Conservation (phyloP, 2,888 invertebrate genomes). For the Catonia carolina region DNA sequence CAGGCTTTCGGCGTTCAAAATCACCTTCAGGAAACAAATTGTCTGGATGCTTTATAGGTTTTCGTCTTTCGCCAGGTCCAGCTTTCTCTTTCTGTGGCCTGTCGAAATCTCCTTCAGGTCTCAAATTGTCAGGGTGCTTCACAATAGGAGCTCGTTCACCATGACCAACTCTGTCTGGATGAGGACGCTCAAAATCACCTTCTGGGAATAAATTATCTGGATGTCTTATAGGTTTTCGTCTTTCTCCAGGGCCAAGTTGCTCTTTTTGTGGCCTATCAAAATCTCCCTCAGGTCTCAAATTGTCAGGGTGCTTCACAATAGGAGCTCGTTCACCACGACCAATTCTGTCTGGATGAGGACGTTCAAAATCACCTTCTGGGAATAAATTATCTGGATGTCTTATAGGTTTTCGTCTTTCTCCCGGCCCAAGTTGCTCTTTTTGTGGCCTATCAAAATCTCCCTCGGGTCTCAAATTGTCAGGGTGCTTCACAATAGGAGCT, state of each 20-base stretch:
- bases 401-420: conserved; percentile 40
- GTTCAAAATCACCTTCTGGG: conserved; percentile 50
- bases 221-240: conserved; percentile 38
- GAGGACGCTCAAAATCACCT: conserved; percentile 37
- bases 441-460: conserved; percentile 37
- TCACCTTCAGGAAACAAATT: conserved; percentile 54
- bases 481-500: conserved; percentile 38
- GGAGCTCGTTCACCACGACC: conserved; percentile 45
- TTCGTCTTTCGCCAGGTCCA: conserved; percentile 45
- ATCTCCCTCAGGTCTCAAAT: conserved; percentile 34
- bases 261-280: conserved; percentile 32
- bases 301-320: conserved; percentile 43
- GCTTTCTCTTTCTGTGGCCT: conserved; percentile 37
- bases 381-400: conserved; percentile 48
- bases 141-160: conserved; percentile 31
- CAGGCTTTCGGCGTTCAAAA: conserved; percentile 38
- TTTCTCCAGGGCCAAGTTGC: conserved; percentile 34
- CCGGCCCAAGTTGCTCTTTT: conserved; percentile 41
- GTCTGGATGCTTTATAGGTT: conserved; percentile 47
- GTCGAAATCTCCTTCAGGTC: conserved; percentile 48
- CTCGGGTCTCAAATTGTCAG: conserved; percentile 44
- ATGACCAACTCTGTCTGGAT: conserved; percentile 39
- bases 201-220: conserved; percentile 39
- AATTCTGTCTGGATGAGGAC: conserved; percentile 38
- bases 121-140: conserved; percentile 41